Conservation (phyloP, 2,888 invertebrate species). For the Drosophila cognata region DNA sequence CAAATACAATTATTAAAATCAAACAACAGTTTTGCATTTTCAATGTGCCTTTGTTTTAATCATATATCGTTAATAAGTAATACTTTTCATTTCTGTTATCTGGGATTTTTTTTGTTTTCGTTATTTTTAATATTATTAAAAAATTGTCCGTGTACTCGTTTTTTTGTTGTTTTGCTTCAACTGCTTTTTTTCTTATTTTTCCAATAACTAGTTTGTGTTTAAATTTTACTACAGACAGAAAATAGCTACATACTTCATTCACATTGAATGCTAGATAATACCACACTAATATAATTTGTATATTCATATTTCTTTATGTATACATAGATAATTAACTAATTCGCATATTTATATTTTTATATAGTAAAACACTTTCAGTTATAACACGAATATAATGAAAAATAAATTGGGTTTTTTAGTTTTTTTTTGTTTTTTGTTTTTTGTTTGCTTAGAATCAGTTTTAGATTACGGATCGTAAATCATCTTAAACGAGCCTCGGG, state of each 20-base stretch:
- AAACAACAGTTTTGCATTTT: conserved; percentile 20
- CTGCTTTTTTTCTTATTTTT: conserved; percentile 16
- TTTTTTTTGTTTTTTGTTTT: background rate
- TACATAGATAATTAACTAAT: conserved; percentile 56
- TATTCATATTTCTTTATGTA: conserved; percentile 31
- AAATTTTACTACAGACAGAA: conserved; percentile 74
- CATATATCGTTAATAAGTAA: conserved; percentile 60
- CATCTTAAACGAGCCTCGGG: conserved; percentile 69
- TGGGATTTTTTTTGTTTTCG: background rate
- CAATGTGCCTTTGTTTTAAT: conserved; percentile 50
- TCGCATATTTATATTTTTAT: conserved; percentile 34
- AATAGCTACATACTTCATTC: conserved; percentile 52
- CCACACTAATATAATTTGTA: conserved; percentile 50
- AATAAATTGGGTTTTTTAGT: conserved; percentile 18
- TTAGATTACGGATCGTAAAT: conserved; percentile 20
- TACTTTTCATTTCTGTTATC: conserved; percentile 49
- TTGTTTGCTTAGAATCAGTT: conserved; percentile 35
- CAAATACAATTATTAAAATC: background rate
- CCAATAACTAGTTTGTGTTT: conserved; percentile 71
- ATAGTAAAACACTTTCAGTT: conserved; percentile 53
- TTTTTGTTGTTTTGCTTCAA: conserved; percentile 22
- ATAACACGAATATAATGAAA: conserved; percentile 40
- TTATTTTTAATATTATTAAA: conserved; percentile 61
- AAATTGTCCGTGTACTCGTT: conserved; percentile 57
- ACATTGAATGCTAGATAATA: conserved; percentile 66